These are phyloP conservation scores for Amiota mariae DNA, from an alignment of 2,888 invertebrate species.

Conservation along the genomic window DNA sequence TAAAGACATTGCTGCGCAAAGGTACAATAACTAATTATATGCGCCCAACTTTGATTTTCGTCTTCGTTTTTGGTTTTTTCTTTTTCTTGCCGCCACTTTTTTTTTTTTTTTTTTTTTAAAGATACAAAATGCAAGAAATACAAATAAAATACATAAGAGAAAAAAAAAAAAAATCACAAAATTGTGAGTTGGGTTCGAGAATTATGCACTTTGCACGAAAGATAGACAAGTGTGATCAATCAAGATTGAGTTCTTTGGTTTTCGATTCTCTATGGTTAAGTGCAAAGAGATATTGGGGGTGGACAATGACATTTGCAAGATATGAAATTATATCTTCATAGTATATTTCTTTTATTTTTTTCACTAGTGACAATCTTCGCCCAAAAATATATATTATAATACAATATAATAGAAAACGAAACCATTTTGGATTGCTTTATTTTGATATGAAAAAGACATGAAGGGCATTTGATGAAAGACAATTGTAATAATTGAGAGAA, in stretches of 20 bases:
- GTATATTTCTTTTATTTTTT: too few relatives aligned
- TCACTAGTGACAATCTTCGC: too few relatives aligned
- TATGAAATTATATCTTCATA: background rate
- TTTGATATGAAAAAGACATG: background rate
- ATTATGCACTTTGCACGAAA: slow-evolving; percentile 50
- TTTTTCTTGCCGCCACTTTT: slow-evolving; percentile 1
- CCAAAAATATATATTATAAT: too few relatives aligned
- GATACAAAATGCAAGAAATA: background rate
- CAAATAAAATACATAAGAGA: background rate
- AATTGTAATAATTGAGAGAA: slow-evolving; percentile 55
- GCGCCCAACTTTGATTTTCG: slow-evolving; percentile 35
- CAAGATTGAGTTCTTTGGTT: slow-evolving; percentile 42
- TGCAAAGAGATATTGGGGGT: background rate
- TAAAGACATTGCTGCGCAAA: slow-evolving; percentile 9
- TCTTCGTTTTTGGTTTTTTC: slow-evolving; percentile 8
- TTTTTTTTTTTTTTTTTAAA: too few relatives aligned
- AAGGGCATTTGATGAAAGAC: slow-evolving; percentile 47
- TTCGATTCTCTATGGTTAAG: too few relatives aligned
- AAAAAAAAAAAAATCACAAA: background rate
- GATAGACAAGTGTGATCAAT: slow-evolving; percentile 52
- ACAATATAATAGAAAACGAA: background rate
- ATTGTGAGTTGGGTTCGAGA: slow-evolving; percentile 12
- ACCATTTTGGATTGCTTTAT: slow-evolving; percentile 25
- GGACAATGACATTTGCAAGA: background rate
- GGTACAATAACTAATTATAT: slow-evolving; percentile 55